phyloP scores from a whole-genome alignment of 2,888 invertebrate species.

The Chorisops tibialis region DNA sequence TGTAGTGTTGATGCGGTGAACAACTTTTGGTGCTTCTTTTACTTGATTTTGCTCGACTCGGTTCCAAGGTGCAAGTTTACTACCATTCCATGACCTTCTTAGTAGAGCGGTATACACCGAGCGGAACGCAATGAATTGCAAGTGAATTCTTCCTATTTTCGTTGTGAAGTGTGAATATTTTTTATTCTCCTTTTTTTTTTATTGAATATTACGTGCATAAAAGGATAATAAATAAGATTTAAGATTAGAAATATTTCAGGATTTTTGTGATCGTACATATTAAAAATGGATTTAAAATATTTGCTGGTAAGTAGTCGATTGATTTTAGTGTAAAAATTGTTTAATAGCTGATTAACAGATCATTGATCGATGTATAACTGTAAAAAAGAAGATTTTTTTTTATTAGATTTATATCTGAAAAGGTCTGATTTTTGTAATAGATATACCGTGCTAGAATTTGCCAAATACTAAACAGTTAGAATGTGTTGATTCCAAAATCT shows the following conservation, averaged over 20 bases:
- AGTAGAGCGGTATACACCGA: slow-evolving; percentile 17
- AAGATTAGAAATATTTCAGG: too few species aligned
- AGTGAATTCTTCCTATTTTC: slow-evolving; percentile 11
- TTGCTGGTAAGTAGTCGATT: slow-evolving; percentile 3
- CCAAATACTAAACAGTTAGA: too few species aligned
- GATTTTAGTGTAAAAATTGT: not conserved
- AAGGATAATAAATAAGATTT: not conserved
- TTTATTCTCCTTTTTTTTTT: not conserved
- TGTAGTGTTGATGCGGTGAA: not conserved
- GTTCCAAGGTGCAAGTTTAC: slow-evolving; percentile 16
- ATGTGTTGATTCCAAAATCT: too few species aligned
- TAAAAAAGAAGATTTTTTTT: not conserved
- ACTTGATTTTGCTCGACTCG: too few species aligned
- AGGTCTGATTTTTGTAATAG: too few species aligned
- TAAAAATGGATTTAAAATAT: slow-evolving; percentile 15
- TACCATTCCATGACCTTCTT: slow-evolving; percentile 19
- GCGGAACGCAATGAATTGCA: slow-evolving; percentile 18
- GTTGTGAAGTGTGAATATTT: not conserved
- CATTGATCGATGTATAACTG: slow-evolving; percentile 1
- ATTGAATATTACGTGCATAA: not conserved
- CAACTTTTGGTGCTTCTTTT: too few species aligned
- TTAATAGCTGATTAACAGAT: not conserved
- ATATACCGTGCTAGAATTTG: too few species aligned
- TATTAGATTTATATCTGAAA: too few species aligned
- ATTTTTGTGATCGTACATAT: not conserved